Conservation (phyloP, 2,113 vertebrate genomes). For the Sinocyclocheilus grahami region DNA sequence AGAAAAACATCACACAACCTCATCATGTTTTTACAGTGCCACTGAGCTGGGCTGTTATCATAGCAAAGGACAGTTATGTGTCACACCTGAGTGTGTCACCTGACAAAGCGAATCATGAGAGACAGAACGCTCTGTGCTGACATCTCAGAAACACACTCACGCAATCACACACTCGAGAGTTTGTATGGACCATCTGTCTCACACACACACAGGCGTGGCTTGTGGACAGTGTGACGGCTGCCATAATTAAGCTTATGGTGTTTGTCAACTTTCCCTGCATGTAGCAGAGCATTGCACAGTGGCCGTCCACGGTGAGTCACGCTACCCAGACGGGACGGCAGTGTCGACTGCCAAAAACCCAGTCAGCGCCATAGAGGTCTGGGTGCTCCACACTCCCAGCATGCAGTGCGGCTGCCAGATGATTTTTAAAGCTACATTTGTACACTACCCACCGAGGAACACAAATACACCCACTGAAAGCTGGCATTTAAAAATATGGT, state of each 20-base stretch:
- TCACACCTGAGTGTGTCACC: neutral
- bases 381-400: slow-evolving; percentile 59
- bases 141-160: slow-evolving; percentile 26
- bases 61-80: neutral
- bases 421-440: slow-evolving; percentile 60
- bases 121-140: slow-evolving; percentile 2
- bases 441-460: slow-evolving; percentile 46
- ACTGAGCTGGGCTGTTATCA: neutral
- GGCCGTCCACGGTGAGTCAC: slow-evolving; percentile 70
- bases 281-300: slow-evolving; percentile 58
- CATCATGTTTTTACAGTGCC: neutral
- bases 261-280: slow-evolving; percentile 69
- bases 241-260: slow-evolving; percentile 73
- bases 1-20: too few species aligned
- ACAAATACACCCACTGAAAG: slow-evolving; percentile 47
- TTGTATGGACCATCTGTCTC: slow-evolving; percentile 32
- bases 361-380: slow-evolving; percentile 50
- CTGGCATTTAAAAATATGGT: slow-evolving; percentile 61
- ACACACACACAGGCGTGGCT: slow-evolving; percentile 47
- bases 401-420: slow-evolving; percentile 50
- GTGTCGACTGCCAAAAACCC: slow-evolving; percentile 53
- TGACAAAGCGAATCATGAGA: neutral
- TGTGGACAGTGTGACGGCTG: slow-evolving; percentile 51
- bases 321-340: slow-evolving; percentile 64
- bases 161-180: slow-evolving; percentile 22